Base-by-base conservation (phyloP, 2,888 invertebrate genomes). In the Schizaphis graminum region DNA sequence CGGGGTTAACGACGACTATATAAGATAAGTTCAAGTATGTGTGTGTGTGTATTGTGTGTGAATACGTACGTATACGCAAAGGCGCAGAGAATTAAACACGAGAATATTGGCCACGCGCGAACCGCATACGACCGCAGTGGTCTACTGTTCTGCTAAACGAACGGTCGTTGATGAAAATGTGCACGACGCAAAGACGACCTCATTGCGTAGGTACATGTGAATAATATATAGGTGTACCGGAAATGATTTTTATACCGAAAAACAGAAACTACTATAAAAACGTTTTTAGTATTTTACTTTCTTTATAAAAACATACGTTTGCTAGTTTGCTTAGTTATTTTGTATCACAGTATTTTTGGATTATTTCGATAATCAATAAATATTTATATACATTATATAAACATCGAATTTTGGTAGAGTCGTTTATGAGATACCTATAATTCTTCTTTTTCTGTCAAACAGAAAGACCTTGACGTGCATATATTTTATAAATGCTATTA, bases 1-100 rank as follows among this genome's bases (percentile, higher is more conserved):
- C n/a, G 16, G 28, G 56, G 91, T 91, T 91, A 85, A 86, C 91
- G 56, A 57, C 85, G 44, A 44, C 41, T 35, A 41, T 41, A 84
- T 21, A 13, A 35, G 84, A 84, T 26, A 57, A 57, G 7, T 57
- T 57, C 26, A 5, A 53, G 53, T 53, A 53, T 21, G 35, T 1
- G 77, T 44, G 41, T 44, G 86, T 47, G 28, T 28, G 11, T 47
- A 11, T 13, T 84, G 16, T 86, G 28, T 85, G 21, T 44, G 3
- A 5, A 44, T 24, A 44, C n/a, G 24, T 85, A 44, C 7, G 21
- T 77, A 35, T 47, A 67, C 67, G 67, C 4, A 67, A 67, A 67
- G 28, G n/a, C n/a, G n/a, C n/a, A n/a, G 67, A 67, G n/a, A 67
- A 67, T 67, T n/a, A 67, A n/a, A 67, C 67, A 16, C 13, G n/a